Evolutionary conservation across 2,797 vertebrate species (phyloP).

Genomic region (Girardinus metallicus): DNA sequence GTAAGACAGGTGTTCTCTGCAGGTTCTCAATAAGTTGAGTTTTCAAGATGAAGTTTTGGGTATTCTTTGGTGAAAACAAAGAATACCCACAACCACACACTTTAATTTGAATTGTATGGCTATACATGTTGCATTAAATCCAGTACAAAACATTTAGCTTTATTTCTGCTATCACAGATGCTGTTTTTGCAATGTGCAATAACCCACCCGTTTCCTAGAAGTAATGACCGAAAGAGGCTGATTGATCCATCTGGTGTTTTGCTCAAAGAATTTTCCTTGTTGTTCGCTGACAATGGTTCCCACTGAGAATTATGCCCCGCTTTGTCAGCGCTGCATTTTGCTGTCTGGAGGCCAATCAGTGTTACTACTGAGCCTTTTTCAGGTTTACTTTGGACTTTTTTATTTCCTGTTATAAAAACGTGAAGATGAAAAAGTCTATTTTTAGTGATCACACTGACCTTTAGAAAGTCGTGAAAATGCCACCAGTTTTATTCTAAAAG

Average conservation of each 20-base stretch:
- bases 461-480: not conserved
- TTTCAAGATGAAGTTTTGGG: not conserved
- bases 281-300: not conserved
- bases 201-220: not conserved
- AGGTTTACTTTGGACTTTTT: not conserved
- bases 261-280: not conserved
- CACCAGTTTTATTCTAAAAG: not conserved
- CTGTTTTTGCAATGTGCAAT: not conserved
- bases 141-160: not conserved
- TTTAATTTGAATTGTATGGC: not conserved
- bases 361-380: not conserved
- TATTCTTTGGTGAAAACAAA: not conserved
- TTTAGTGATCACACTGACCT: not conserved
- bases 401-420: not conserved
- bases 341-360: not conserved
- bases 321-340: not conserved
- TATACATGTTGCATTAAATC: not conserved
- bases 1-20: not conserved
- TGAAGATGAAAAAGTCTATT: not conserved
- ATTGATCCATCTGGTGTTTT: constrained; percentile 8
- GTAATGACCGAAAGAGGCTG: not conserved
- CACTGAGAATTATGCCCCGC: not conserved
- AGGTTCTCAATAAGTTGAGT: not conserved
- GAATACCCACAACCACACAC: too few relatives aligned
- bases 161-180: not conserved